phyloP scores from a whole-genome alignment of 2,888 invertebrate species.

The Arge pagana region DNA sequence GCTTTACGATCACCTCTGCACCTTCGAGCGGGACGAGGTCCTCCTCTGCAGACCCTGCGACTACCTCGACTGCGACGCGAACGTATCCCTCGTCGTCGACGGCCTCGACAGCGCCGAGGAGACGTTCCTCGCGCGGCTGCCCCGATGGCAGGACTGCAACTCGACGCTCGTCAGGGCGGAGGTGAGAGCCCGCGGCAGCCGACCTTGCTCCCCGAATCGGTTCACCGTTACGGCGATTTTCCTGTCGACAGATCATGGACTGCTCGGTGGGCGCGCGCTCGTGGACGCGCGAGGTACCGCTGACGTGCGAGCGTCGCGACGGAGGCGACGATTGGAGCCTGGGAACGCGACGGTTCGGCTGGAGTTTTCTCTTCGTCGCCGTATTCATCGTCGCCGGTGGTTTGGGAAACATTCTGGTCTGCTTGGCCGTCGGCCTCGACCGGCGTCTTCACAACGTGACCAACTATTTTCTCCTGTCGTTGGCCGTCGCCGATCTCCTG shows the following conservation, averaged over 20 bases:
- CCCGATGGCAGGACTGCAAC: conserved; percentile 41
- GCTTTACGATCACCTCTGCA: conserved; percentile 43
- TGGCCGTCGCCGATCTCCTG: conserved; percentile 91
- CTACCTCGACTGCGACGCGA: conserved; percentile 38
- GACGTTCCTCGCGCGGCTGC: conserved; percentile 41
- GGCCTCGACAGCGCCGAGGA: conserved; percentile 45
- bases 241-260: conserved; percentile 38
- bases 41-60: conserved; percentile 45
- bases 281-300: conserved; percentile 35
- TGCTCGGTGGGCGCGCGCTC: conserved; percentile 35
- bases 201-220: too few species aligned
- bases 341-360: conserved; percentile 61
- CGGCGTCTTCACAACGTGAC: conserved; percentile 91
- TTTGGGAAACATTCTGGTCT: conserved; percentile 90
- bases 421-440: conserved; percentile 90
- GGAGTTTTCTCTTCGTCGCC: conserved; percentile 83
- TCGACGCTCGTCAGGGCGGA: conserved; percentile 31
- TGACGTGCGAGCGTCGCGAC: conserved; percentile 36
- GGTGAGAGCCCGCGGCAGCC: too few species aligned
- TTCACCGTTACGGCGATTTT: too few species aligned
- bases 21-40: conserved; percentile 29
- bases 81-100: conserved; percentile 43
- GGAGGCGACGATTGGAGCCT: conserved; percentile 28
- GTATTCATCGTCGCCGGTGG: conserved; percentile 88
- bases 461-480: conserved; percentile 91